Conservation (phyloP, 2,888 invertebrate genomes). For the Trissolcus japonicus region DNA sequence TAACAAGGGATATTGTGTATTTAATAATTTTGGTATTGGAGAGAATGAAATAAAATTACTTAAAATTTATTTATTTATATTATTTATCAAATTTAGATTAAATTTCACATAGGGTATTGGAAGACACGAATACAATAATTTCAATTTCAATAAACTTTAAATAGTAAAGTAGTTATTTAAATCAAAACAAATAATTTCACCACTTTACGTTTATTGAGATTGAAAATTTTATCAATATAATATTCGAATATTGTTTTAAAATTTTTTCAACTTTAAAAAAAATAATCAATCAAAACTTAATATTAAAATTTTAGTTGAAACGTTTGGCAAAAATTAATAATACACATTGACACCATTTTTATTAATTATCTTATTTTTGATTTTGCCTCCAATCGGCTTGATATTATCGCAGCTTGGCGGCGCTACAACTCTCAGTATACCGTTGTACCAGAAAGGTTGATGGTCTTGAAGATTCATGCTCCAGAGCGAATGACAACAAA, state of each 20-base stretch:
- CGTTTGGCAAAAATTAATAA: not conserved
- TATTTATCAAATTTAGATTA: too few species aligned
- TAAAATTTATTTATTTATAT: too few species aligned
- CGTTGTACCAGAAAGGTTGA: conserved; percentile 1
- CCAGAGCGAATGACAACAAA: conserved; percentile 38
- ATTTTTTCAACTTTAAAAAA: too few species aligned
- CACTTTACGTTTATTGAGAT: too few species aligned
- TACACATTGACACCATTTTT: not conserved
- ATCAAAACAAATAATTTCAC: too few species aligned
- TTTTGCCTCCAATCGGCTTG: not conserved
- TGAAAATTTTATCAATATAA: too few species aligned
- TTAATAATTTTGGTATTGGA: conserved; percentile 8
- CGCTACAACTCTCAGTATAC: not conserved
- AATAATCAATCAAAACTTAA: too few species aligned
- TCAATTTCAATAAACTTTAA: too few species aligned
- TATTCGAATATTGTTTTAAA: too few species aligned
- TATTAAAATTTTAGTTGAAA: not conserved
- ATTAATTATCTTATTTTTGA: not conserved
- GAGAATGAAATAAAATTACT: not conserved
- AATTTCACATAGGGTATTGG: too few species aligned
- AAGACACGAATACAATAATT: too few species aligned
- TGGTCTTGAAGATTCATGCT: conserved; percentile 18
- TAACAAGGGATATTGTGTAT: conserved; percentile 21
- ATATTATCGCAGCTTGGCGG: not conserved
- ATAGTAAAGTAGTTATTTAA: too few species aligned